Evolutionary conservation across 2,888 invertebrate genomes (phyloP).

Genomic region (Rhagophthalmus giganteus): DNA sequence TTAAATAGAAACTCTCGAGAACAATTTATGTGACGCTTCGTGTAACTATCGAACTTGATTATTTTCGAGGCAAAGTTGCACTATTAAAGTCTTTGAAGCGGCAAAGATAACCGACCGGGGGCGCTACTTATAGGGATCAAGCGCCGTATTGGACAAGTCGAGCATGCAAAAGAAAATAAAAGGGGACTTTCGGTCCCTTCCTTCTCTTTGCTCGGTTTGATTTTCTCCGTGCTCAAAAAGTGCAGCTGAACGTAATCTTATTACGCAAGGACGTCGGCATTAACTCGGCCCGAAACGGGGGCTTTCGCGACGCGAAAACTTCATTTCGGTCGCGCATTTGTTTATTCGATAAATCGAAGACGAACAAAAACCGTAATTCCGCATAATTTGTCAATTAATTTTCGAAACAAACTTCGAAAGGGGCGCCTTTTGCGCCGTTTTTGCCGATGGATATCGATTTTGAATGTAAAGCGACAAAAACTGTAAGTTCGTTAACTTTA

Average conservation of each 20-base stretch:
- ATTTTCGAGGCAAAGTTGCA: slow-evolving; percentile 23
- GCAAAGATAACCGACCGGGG: slow-evolving; percentile 23
- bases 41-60: slow-evolving; percentile 26
- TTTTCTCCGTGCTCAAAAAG: slow-evolving; percentile 26
- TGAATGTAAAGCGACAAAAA: too few relatives aligned
- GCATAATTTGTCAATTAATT: too few relatives aligned
- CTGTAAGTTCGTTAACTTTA: too few relatives aligned
- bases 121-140: slow-evolving; percentile 25
- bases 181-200: slow-evolving; percentile 14
- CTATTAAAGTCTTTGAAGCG: slow-evolving; percentile 29
- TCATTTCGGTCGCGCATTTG: too few relatives aligned
- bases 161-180: slow-evolving; percentile 30
- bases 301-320: too few relatives aligned
- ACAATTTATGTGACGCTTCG: slow-evolving; percentile 12
- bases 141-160: slow-evolving; percentile 25
- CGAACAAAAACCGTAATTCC: too few relatives aligned
- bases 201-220: slow-evolving; percentile 17
- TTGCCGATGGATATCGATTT: too few relatives aligned
- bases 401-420: too few relatives aligned
- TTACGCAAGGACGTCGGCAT: slow-evolving; percentile 12
- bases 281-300: too few relatives aligned
- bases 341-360: too few relatives aligned
- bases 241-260: slow-evolving; percentile 24
- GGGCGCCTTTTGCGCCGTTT: too few relatives aligned
- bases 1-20: slow-evolving; percentile 6